Evolutionary conservation across 2,113 vertebrate species (phyloP), one percentile per base, ranked within the genome.

Genomic region (Cochlearius cochlearius): DNA sequence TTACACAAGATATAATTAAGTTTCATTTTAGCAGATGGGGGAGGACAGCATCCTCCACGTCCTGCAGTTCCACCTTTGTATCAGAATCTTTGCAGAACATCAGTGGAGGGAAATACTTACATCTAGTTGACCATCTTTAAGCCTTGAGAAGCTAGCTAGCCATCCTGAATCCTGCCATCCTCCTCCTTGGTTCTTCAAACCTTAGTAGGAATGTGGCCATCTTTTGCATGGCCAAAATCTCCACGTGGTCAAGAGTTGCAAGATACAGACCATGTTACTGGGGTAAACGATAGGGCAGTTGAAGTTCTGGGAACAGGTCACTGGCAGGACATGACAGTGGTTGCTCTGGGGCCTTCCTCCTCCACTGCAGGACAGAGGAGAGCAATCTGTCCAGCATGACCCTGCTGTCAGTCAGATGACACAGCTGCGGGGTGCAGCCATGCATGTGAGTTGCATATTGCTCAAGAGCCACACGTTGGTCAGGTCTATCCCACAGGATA

Each of bases 361-460:
- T 80, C 18, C 60, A 29, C 1, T 34, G 29, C 14, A 50, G 59
- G 58, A 62, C 12, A 47, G 18, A 68, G 59, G 22, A 68, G 26
- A 53, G 30, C 25, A 62, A 68, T 7, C 32, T 68, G 36, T 29
- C 41, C 41, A 63, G 49, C 17, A 25, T 11, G 41, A 56, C 13
- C 30, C 17, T 62, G n/a, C 17, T 62, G 59, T 36, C 47, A 66
- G 56, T 58, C n/a, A 32, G 39, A 39, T 39, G 41, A 77, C 21
- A 60, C 2, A 47, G 52, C 36, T 3, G 3, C 1, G 2, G 49
- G 56, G 79, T 30, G 49, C 38, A 36, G 22, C 21, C 34, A 22
- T 58, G 34, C 32, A 20, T n/a, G 21, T n/a, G 20, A n/a, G 56
- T n/a, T 2, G 9, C 9, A 22, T 11, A 8, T 25, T 0, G 3